These are phyloP conservation scores for Aphelenchoides besseyi DNA, from an alignment of 1,140 invertebrate species.

Conservation along the genomic window DNA sequence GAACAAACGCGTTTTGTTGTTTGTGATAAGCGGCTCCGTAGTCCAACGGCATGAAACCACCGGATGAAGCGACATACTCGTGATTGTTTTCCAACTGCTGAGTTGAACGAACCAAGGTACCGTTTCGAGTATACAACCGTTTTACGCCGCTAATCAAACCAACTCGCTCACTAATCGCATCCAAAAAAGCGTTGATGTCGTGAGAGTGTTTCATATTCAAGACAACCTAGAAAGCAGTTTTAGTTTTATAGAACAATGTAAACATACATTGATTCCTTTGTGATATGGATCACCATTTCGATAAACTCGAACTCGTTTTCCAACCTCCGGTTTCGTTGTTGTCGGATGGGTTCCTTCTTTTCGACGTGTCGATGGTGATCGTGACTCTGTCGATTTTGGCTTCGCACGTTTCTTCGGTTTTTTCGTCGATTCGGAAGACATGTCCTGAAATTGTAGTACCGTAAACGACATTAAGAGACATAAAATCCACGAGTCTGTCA, in stretches of 20 bases:
- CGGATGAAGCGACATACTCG: slow-evolving; percentile 31
- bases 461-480: no score
- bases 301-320: slow-evolving; percentile 35
- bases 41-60: slow-evolving; percentile 1
- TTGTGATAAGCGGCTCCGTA: slow-evolving; percentile 5
- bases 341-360: neutral
- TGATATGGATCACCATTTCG: slow-evolving; percentile 39
- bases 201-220: slow-evolving; percentile 35
- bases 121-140: slow-evolving; percentile 35
- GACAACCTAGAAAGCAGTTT: slow-evolving; percentile 21
- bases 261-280: slow-evolving; percentile 40
- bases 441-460: no score
- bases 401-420: neutral
- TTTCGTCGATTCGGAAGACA: neutral
- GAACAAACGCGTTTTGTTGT: slow-evolving; percentile 3
- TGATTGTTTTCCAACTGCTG: slow-evolving; percentile 22
- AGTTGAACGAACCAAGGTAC: slow-evolving; percentile 18
- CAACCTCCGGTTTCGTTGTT: slow-evolving; percentile 30
- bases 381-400: neutral
- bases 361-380: neutral
- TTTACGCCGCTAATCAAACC: slow-evolving; percentile 37
- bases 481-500: no score
- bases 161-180: slow-evolving; percentile 35
- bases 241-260: neutral
- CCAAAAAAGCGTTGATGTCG: slow-evolving; percentile 41